A percentile compares a stretch with the other conserved stretches of the same genome.
Evolutionary conservation across 92 coral and sea anemone genomes (phyloP).

Genomic region (Diadumene lineata): DNA sequence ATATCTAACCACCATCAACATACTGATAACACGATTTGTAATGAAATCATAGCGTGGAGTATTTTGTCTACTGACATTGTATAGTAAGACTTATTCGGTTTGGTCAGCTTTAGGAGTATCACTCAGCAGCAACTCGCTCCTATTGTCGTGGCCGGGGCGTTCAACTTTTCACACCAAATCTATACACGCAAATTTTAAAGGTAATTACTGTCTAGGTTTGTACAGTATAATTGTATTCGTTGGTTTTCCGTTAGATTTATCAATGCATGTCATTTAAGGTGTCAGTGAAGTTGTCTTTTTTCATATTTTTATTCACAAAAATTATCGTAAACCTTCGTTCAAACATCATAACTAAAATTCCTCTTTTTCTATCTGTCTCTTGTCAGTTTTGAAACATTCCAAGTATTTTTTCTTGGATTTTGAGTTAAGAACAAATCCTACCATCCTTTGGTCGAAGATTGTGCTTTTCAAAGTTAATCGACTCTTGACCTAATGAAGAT

Average conservation of each 20-base stretch:
- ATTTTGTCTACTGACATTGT: conserved; percentile 45
- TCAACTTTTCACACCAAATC: neutral
- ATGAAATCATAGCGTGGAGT: conserved; percentile 65
- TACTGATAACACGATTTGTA: conserved; percentile 65
- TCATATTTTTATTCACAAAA: neutral
- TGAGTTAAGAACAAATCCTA: neutral
- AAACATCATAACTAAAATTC: no score
- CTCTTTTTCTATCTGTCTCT: no score
- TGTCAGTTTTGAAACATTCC: neutral
- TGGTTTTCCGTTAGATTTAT: neutral
- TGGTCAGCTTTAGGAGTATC: neutral
- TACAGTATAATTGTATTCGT: neutral
- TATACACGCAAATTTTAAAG: neutral
- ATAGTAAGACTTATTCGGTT: neutral
- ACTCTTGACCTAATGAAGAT: neutral
- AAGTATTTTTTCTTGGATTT: neutral
- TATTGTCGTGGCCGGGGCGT: neutral
- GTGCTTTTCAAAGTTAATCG: neutral
- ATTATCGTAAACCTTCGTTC: neutral
- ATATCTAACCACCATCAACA: conserved; percentile 55
- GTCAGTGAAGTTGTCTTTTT: neutral
- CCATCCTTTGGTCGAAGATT: neutral
- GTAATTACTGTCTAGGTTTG: neutral
- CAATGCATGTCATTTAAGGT: neutral
- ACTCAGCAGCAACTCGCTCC: neutral